Percentiles rank a stretch among this genome's conserved stretches.
phyloP scores from a whole-genome alignment of 2,888 invertebrate species.

The Lordiphosa andalusiaca region DNA sequence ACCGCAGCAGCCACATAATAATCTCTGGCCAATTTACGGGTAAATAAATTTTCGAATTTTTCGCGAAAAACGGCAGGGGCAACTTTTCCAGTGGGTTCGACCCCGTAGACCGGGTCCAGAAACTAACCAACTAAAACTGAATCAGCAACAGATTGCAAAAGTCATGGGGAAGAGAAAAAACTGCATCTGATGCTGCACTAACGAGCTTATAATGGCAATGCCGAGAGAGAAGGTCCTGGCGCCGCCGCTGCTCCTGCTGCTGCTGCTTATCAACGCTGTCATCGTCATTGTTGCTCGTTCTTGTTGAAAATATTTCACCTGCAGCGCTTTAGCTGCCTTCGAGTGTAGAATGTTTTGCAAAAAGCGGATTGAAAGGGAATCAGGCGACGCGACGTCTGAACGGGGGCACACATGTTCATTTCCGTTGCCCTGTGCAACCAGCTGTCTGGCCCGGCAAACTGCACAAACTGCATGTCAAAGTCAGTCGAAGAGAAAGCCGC shows the following conservation, averaged over 20 bases:
- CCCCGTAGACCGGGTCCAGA: no score
- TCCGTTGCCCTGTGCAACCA: conserved; percentile 39
- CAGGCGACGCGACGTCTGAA: neutral
- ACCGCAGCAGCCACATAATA: no score
- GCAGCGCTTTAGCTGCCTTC: conserved; percentile 6
- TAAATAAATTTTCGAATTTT: no score
- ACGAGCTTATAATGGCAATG: conserved; percentile 20
- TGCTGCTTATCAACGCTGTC: conserved; percentile 23
- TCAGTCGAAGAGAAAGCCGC: conserved; percentile 43
- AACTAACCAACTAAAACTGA: no score
- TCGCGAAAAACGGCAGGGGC: no score
- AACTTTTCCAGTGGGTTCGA: no score
- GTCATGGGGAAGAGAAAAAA: neutral
- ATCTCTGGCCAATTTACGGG: no score
- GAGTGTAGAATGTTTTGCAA: conserved; percentile 20
- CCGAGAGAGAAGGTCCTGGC: no score
- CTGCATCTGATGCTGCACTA: conserved; percentile 8
- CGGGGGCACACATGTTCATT: conserved; percentile 19
- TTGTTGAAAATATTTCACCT: conserved; percentile 15
- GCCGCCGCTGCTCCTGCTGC: neutral
- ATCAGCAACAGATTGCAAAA: neutral
- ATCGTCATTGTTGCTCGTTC: conserved; percentile 19
- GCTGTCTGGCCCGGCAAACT: conserved; percentile 15
- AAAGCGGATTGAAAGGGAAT: conserved; percentile 10
- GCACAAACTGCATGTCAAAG: conserved; percentile 41